phyloP scores from a whole-genome alignment of 2,888 invertebrate species.

The Synergus itoensis region DNA sequence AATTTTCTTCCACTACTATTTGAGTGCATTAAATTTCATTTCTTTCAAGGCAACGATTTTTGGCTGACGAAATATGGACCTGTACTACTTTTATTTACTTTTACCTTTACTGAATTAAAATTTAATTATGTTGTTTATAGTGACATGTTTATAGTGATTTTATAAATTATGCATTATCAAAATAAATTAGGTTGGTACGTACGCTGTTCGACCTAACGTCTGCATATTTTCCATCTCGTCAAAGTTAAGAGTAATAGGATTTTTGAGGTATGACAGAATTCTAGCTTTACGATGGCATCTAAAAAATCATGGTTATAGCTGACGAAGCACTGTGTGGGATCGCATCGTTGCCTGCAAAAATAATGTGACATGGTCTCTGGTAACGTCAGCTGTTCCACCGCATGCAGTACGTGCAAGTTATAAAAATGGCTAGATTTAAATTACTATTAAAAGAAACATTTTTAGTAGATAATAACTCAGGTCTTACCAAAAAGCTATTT shows the following conservation, averaged over 20 bases:
- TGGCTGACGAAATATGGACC: no score
- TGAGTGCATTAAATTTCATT: no score
- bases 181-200: neutral
- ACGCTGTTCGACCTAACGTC: neutral
- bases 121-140: no score
- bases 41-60: no score
- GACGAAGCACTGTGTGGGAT: constrained; percentile 63
- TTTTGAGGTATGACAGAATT: constrained; percentile 45
- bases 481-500: no score
- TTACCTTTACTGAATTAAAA: no score
- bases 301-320: constrained; percentile 69
- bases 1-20: neutral
- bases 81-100: no score
- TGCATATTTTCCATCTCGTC: constrained; percentile 5
- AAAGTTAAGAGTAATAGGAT: constrained; percentile 24
- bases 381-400: constrained; percentile 69
- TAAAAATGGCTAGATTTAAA: constrained; percentile 10
- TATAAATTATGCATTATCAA: no score
- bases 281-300: constrained; percentile 51
- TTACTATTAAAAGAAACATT: neutral
- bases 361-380: constrained; percentile 71
- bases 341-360: constrained; percentile 72
- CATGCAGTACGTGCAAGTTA: constrained; percentile 15
- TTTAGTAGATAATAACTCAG: neutral
- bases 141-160: no score